Evolutionary conservation across 2,888 invertebrate genomes (phyloP).

Genomic region (Eristalinus sepulchralis): DNA sequence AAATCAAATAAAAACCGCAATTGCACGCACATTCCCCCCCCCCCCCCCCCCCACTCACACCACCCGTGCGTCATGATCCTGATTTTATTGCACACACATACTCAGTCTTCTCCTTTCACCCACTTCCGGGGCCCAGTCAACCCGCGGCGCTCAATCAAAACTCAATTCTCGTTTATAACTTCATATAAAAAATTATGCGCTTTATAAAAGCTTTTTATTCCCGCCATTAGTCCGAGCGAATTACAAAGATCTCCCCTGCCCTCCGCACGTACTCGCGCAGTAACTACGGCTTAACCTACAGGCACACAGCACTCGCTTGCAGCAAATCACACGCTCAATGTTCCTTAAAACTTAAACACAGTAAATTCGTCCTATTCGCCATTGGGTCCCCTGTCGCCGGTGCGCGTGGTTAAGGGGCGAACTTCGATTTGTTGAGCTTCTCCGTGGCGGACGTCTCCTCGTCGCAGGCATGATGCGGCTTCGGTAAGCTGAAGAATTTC

Average conservation of each 20-base stretch:
- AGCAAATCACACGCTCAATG: slow-evolving; percentile 42
- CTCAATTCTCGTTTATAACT: slow-evolving; percentile 41
- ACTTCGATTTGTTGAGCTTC: slow-evolving; percentile 75
- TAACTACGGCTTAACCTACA: slow-evolving; percentile 30
- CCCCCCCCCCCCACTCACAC: slow-evolving; percentile 33
- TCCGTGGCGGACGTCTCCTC: slow-evolving; percentile 67
- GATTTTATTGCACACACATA: slow-evolving; percentile 11
- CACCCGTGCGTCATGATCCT: slow-evolving; percentile 19
- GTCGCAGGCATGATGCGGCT: slow-evolving; percentile 72
- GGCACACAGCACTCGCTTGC: slow-evolving; percentile 38
- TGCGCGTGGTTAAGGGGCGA: slow-evolving; percentile 69
- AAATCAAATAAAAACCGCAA: slow-evolving; percentile 56
- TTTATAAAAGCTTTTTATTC: slow-evolving; percentile 66
- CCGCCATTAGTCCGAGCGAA: slow-evolving; percentile 38
- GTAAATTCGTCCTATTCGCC: slow-evolving; percentile 18
- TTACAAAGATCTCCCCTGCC: slow-evolving; percentile 25
- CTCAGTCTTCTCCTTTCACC: not conserved
- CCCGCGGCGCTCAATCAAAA: slow-evolving; percentile 41
- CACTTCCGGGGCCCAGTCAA: not conserved
- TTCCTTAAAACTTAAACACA: slow-evolving; percentile 13
- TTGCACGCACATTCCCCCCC: slow-evolving; percentile 25
- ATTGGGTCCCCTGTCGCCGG: not conserved
- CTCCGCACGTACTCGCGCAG: not conserved
- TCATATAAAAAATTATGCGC: slow-evolving; percentile 57
- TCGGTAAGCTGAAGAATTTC: slow-evolving; percentile 81